These are phyloP conservation scores for Exephanes ischioxanthus DNA, from an alignment of 2,888 invertebrate species.

Conservation along the genomic window DNA sequence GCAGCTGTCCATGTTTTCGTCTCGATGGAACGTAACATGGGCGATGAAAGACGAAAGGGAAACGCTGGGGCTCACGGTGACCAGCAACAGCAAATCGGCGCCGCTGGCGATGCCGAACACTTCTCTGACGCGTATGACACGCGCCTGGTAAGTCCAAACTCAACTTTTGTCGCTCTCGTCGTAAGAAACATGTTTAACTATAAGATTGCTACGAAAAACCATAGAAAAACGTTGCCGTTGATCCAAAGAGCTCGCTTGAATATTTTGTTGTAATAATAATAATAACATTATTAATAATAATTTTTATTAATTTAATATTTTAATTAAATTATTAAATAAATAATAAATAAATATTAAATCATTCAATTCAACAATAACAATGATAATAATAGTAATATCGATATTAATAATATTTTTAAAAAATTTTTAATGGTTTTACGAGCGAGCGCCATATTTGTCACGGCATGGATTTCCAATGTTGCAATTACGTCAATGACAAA, in stretches of 20 bases:
- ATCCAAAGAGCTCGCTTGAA: too few species aligned
- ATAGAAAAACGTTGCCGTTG: too few species aligned
- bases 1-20: constrained; percentile 84
- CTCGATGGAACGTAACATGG: constrained; percentile 84
- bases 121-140: constrained; percentile 81
- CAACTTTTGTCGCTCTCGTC: not conserved
- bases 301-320: not conserved
- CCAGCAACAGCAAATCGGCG: constrained; percentile 73
- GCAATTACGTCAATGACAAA: constrained; percentile 28
- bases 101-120: constrained; percentile 78
- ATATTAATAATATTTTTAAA: not conserved
- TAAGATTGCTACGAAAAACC: too few species aligned
- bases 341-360: too few species aligned
- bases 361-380: too few species aligned
- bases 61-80: constrained; percentile 75
- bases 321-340: too few species aligned
- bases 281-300: too few species aligned
- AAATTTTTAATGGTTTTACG: not conserved
- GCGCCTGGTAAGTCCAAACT: constrained; percentile 78
- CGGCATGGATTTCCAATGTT: not conserved
- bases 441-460: not conserved
- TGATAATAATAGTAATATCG: too few species aligned
- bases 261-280: too few species aligned
- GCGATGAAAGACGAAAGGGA: constrained; percentile 82
- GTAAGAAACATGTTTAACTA: not conserved